Evolutionary conservation across 1,140 invertebrate genomes (phyloP).

Genomic region (Yoshiicerus persimilis): DNA sequence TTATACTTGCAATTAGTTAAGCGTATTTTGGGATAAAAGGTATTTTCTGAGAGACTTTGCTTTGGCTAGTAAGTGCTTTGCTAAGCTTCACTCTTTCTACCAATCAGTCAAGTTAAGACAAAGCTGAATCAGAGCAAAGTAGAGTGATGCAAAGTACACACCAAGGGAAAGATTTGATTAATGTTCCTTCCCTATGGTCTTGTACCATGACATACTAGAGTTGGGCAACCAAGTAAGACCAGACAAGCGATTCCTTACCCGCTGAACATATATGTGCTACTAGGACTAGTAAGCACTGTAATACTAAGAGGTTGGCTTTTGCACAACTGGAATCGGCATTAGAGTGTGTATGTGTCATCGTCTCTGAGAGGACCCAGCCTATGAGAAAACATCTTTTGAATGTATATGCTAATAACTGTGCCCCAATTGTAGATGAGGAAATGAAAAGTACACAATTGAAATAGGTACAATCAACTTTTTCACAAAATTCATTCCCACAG

Average conservation of each 20-base stretch:
- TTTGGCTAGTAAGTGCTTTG: background rate
- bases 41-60: background rate
- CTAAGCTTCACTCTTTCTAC: background rate
- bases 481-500: too few species aligned
- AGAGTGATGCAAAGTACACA: background rate
- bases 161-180: constrained; percentile 15
- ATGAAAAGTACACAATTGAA: too few species aligned
- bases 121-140: background rate
- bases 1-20: background rate
- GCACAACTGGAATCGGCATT: too few species aligned
- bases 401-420: too few species aligned
- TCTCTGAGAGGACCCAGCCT: too few species aligned
- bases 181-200: background rate
- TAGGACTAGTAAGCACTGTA: too few species aligned
- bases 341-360: too few species aligned
- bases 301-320: too few species aligned
- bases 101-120: constrained; percentile 11
- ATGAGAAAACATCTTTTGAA: too few species aligned
- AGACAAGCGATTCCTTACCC: background rate
- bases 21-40: background rate
- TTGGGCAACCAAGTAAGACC: background rate
- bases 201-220: background rate
- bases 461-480: too few species aligned
- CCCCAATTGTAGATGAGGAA: too few species aligned
- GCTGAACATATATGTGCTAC: too few species aligned